Percentiles rank a stretch among this genome's conserved stretches.
Conservation (phyloP, 2,113 vertebrate species). For the Herpailurus yagouaroundi region DNA sequence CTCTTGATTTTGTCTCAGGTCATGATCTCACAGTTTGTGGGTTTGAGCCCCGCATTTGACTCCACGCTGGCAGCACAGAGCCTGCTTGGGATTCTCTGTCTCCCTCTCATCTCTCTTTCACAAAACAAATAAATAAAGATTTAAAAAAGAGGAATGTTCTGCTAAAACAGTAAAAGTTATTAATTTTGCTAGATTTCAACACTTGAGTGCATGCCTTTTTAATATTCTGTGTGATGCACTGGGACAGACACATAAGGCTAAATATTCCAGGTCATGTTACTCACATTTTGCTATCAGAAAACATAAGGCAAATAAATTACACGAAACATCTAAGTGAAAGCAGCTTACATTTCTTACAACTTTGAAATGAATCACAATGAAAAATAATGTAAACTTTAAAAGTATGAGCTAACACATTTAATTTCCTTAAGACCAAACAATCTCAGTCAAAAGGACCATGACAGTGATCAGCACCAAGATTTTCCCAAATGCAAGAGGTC, state of each 20-base stretch:
- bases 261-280: not conserved
- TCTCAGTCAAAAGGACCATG: not conserved
- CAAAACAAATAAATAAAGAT: no score
- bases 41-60: no score
- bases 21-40: no score
- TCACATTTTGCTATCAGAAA: not conserved
- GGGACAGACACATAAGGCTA: not conserved
- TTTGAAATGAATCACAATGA: not conserved
- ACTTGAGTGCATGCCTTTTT: not conserved
- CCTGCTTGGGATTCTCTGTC: no score
- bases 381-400: slow-evolving; percentile 20
- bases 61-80: no score
- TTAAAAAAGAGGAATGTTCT: not conserved
- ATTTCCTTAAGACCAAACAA: not conserved
- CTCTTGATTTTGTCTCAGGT: no score
- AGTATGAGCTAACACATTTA: not conserved
- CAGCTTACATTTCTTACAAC: not conserved
- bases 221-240: slow-evolving; percentile 3
- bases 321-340: not conserved
- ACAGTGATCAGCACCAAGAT: not conserved
- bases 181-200: not conserved
- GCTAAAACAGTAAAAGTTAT: not conserved
- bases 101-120: no score
- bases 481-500: not conserved
- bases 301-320: not conserved